Conservation (phyloP, 2,113 vertebrate genomes). For the Rhagologus leucostigma region DNA sequence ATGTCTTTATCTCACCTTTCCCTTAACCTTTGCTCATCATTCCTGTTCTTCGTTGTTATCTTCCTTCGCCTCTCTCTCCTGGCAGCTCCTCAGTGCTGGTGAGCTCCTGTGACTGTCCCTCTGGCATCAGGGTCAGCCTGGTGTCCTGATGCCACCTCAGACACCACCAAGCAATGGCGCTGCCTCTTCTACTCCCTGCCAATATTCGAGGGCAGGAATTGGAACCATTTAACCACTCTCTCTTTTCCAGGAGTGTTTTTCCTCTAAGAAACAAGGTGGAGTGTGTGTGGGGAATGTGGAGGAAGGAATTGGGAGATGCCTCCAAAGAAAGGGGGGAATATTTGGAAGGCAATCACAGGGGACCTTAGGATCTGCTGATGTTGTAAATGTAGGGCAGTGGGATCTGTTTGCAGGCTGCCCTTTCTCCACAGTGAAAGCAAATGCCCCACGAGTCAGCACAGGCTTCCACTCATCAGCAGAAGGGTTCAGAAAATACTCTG, state of each 20-base stretch:
- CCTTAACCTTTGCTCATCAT: not conserved
- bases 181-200: not conserved
- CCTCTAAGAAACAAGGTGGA: not conserved
- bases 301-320: not conserved
- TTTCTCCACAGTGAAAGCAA: not conserved
- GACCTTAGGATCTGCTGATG: not conserved
- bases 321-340: not conserved
- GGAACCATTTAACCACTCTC: not conserved
- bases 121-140: not conserved
- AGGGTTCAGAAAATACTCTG: not conserved
- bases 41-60: not conserved
- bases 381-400: not conserved
- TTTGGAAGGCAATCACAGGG: not conserved
- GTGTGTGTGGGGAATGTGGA: too few relatives aligned
- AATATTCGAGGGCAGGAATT: not conserved
- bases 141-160: not conserved
- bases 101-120: not conserved
- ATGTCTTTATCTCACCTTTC: not conserved
- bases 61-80: not conserved
- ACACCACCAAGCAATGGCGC: fast-evolving
- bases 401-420: not conserved
- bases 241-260: not conserved
- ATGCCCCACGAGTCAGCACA: not conserved
- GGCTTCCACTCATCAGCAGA: not conserved
- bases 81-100: not conserved